phyloP scores from a whole-genome alignment of 2,113 vertebrate species.

The Semicossyphus pulcher region DNA sequence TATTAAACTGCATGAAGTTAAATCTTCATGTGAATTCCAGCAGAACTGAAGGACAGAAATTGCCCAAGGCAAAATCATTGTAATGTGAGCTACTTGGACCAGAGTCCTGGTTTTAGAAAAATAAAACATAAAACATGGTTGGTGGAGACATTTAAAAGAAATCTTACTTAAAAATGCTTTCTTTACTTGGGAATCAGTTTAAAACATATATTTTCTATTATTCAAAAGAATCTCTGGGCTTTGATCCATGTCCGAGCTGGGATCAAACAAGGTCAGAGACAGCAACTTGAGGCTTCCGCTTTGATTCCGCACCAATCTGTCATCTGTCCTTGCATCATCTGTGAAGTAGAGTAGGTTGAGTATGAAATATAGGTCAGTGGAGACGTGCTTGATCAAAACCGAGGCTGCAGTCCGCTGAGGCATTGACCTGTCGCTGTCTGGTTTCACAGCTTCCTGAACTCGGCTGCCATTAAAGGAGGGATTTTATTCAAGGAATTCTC shows the following conservation, averaged over 20 bases:
- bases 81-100: constrained; percentile 9
- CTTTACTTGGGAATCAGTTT: background rate
- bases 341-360: constrained; percentile 48
- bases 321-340: constrained; percentile 49
- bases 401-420: constrained; percentile 37
- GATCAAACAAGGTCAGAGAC: constrained; percentile 32
- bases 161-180: background rate
- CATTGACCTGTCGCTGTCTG: constrained; percentile 44
- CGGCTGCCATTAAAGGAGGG: constrained; percentile 5
- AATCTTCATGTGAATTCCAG: constrained; percentile 42
- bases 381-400: constrained; percentile 59
- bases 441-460: constrained; percentile 40
- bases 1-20: constrained; percentile 8
- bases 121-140: background rate
- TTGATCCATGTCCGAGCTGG: background rate
- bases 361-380: constrained; percentile 63
- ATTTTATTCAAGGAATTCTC: constrained; percentile 40
- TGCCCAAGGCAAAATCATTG: constrained; percentile 40
- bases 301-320: constrained; percentile 48
- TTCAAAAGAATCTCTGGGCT: background rate
- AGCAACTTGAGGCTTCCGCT: constrained; percentile 30
- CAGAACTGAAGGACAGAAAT: constrained; percentile 22
- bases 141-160: constrained; percentile 12
- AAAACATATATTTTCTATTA: background rate
- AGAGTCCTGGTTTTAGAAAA: constrained; percentile 19